These are phyloP conservation scores for Bombus waltoni DNA, from an alignment of 1,140 invertebrate genomes.

Conservation along the genomic window DNA sequence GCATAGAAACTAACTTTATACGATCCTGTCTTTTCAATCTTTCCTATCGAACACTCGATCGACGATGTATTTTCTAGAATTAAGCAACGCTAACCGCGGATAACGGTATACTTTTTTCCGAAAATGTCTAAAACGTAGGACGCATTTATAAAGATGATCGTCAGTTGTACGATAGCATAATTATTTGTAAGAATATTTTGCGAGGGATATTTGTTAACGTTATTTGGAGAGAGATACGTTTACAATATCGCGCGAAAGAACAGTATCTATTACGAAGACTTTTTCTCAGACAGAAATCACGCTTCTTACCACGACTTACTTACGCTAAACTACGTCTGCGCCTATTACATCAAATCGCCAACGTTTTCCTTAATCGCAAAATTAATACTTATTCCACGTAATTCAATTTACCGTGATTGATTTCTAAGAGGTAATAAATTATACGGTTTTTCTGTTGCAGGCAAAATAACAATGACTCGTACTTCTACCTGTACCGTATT, in stretches of 20 bases:
- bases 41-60: neutral
- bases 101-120: no score
- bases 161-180: neutral
- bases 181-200: neutral
- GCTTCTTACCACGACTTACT: neutral
- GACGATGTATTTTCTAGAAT: no score
- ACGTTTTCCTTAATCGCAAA: neutral
- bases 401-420: neutral
- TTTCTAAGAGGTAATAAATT: constrained; percentile 3
- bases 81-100: no score
- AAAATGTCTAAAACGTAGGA: no score
- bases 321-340: neutral
- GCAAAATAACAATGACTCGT: constrained; percentile 41
- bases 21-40: neutral
- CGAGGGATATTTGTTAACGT: neutral
- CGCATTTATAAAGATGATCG: no score
- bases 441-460: constrained; percentile 30
- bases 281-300: neutral
- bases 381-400: neutral
- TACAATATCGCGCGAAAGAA: neutral
- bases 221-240: neutral
- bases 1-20: no score
- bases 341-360: neutral
- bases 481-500: constrained; percentile 83
- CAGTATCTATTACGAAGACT: neutral